Conservation (phyloP, 2,113 vertebrate species). For the Scopus umbretta region DNA sequence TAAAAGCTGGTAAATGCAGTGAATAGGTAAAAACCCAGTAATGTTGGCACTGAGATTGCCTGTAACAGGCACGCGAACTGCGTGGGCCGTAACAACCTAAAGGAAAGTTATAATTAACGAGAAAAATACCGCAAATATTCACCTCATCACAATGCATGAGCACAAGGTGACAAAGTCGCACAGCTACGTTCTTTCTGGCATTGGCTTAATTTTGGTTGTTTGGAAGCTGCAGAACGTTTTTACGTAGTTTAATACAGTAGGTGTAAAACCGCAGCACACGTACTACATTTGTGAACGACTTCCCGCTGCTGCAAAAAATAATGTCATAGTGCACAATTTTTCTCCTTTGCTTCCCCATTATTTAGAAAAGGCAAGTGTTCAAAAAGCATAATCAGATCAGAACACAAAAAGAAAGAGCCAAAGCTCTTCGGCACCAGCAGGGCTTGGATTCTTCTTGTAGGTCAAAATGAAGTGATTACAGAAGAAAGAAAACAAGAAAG, state of each 20-base stretch:
- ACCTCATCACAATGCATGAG: neutral
- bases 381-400: neutral
- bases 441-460: neutral
- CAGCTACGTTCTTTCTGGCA: neutral
- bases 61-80: constrained; percentile 94
- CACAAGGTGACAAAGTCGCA: neutral
- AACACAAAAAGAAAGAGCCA: neutral
- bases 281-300: neutral
- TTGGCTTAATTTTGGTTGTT: neutral
- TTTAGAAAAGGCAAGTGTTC: neutral
- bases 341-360: neutral
- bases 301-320: neutral
- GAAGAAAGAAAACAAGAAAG: neutral
- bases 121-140: neutral
- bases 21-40: constrained; percentile 94
- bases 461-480: neutral
- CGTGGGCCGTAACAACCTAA: constrained; percentile 96
- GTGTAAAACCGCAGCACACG: neutral
- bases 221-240: neutral
- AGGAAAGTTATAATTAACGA: neutral
- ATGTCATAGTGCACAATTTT: neutral
- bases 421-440: neutral
- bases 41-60: constrained; percentile 95
- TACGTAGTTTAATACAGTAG: neutral
- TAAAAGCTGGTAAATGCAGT: constrained; percentile 97